Conservation (phyloP, 1,140 invertebrate species). For the Zaprionus tsacasi region DNA sequence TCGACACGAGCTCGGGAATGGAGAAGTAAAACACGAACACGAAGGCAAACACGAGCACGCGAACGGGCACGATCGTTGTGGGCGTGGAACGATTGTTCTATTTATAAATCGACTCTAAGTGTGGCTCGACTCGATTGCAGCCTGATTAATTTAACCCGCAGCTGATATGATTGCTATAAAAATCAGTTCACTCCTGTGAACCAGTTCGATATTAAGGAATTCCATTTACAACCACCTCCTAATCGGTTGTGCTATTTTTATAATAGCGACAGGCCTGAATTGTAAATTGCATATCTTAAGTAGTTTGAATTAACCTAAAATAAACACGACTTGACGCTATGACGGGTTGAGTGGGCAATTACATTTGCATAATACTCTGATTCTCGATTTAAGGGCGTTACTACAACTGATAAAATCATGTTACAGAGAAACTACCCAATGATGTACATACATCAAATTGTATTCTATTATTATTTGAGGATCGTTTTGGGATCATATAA, state of each 20-base stretch:
- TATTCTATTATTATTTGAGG: too few species aligned
- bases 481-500: too few species aligned
- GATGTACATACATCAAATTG: too few species aligned
- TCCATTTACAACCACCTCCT: background rate
- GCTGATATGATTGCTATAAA: too few species aligned
- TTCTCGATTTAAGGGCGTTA: slow-evolving; percentile 18
- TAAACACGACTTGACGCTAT: background rate
- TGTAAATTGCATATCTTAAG: slow-evolving; percentile 21
- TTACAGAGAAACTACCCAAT: slow-evolving; percentile 1
- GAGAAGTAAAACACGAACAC: too few species aligned
- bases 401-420: slow-evolving; percentile 20
- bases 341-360: background rate
- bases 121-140: slow-evolving; percentile 26
- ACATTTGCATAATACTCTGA: slow-evolving; percentile 17
- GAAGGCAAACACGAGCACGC: background rate
- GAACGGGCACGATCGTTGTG: slow-evolving; percentile 12
- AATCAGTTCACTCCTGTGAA: background rate
- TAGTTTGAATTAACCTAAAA: background rate
- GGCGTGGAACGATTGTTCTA: slow-evolving; percentile 40
- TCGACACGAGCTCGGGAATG: slow-evolving; percentile 22
- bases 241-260: background rate
- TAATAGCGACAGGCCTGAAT: background rate
- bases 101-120: slow-evolving; percentile 62
- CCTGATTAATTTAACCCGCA: too few species aligned
- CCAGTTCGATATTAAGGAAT: background rate